A percentile compares a stretch with the other conserved stretches of the same genome.
Conservation (phyloP, 2,797 vertebrate genomes). For the Paedocypris micromegethes region DNA sequence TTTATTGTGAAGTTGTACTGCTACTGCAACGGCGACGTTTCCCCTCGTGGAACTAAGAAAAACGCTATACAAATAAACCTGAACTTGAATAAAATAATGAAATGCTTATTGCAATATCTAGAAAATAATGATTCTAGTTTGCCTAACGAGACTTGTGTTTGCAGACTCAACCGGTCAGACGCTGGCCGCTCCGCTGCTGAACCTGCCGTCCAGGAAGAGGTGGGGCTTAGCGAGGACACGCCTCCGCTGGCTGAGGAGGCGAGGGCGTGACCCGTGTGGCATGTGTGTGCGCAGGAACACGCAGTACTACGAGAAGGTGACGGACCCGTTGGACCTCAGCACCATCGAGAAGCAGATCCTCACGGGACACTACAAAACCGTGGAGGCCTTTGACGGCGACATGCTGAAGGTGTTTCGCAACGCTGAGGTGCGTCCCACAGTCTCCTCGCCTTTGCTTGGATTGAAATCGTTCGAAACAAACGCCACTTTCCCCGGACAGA, state of each 20-base stretch:
- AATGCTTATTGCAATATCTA: no score
- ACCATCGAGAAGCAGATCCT: conserved; percentile 97
- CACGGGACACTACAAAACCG: conserved; percentile 90
- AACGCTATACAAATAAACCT: no score
- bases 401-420: conserved; percentile 98
- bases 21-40: no score
- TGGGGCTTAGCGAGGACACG: conserved; percentile 47
- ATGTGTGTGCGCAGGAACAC: conserved; percentile 72
- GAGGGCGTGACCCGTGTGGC: no score
- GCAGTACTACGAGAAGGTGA: conserved; percentile 95
- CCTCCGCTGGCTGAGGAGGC: no score
- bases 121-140: no score
- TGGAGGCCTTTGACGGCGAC: conserved; percentile 90
- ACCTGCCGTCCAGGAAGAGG: conserved; percentile 94
- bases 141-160: conserved; percentile 10
- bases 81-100: no score
- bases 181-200: conserved; percentile 87
- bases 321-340: conserved; percentile 86
- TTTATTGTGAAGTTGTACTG: no score
- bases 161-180: conserved; percentile 87
- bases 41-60: no score
- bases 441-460: not conserved
- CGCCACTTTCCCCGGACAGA: conserved; percentile 62
- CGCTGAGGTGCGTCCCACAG: conserved; percentile 67
- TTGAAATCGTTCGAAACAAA: no score